phyloP scores from a whole-genome alignment of 2,888 invertebrate genomes.

The Drosophila mimica region DNA sequence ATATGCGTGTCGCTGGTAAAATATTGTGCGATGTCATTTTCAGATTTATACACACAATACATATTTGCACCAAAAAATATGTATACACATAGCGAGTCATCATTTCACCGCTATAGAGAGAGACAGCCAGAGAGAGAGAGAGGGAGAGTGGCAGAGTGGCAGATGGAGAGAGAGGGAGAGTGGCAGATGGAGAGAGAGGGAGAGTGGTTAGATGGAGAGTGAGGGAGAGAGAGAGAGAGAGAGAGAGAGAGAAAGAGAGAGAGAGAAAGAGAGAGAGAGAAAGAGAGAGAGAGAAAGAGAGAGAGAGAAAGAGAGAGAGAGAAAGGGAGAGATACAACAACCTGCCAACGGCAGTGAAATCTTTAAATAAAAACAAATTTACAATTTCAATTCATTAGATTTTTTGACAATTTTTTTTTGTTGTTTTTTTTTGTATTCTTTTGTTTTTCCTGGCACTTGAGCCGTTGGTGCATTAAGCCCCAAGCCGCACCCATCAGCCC shows the following conservation, averaged over 20 bases:
- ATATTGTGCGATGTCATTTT: too few relatives aligned
- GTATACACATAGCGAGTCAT: too few relatives aligned
- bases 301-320: not conserved
- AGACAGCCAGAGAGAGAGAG: not conserved
- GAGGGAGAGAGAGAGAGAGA: too few relatives aligned
- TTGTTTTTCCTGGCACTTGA: slow-evolving; percentile 45
- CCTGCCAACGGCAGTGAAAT: slow-evolving; percentile 48
- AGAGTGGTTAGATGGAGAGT: too few relatives aligned
- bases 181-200: not conserved
- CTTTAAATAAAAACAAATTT: slow-evolving; percentile 58
- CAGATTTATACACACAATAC: not conserved
- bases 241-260: too few relatives aligned
- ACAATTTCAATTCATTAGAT: slow-evolving; percentile 65
- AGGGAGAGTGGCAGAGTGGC: too few relatives aligned
- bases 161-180: not conserved
- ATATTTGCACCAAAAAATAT: too few relatives aligned
- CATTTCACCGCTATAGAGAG: too few relatives aligned
- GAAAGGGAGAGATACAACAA: not conserved
- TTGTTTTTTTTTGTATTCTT: slow-evolving; percentile 7
- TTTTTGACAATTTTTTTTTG: slow-evolving; percentile 1
- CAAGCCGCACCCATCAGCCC: slow-evolving; percentile 6
- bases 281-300: not conserved
- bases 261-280: too few relatives aligned
- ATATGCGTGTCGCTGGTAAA: too few relatives aligned
- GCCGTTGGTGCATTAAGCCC: slow-evolving; percentile 46